A percentile compares a stretch with the other conserved stretches of the same genome.
phyloP scores from a whole-genome alignment of 2,888 invertebrate genomes.

The Hypomecis atomaria region DNA sequence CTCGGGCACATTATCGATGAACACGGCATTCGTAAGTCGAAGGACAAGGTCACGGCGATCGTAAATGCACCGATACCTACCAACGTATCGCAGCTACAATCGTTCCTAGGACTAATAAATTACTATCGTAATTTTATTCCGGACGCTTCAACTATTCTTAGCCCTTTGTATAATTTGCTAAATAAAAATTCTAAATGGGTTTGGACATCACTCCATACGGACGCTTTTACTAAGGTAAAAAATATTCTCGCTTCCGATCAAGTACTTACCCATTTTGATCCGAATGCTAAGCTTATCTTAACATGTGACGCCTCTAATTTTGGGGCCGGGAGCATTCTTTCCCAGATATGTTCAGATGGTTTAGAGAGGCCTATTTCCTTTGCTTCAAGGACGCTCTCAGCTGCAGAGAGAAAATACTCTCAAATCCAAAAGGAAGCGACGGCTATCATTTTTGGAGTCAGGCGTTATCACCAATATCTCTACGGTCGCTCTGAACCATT shows the following conservation, averaged over 20 bases:
- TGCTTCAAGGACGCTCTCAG: constrained; percentile 17
- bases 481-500: constrained; percentile 48
- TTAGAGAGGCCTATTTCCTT: constrained; percentile 22
- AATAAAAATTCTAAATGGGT: constrained; percentile 32
- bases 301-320: constrained; percentile 44
- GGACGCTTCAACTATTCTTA: background rate
- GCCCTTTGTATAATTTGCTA: constrained; percentile 19
- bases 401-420: constrained; percentile 42
- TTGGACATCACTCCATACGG: constrained; percentile 28
- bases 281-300: constrained; percentile 37
- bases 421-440: constrained; percentile 49
- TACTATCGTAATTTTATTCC: constrained; percentile 5
- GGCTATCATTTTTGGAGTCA: constrained; percentile 44
- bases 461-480: constrained; percentile 44
- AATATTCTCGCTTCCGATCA: constrained; percentile 34
- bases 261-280: constrained; percentile 41
- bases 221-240: constrained; percentile 15
- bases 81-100: constrained; percentile 20
- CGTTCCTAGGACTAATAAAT: background rate
- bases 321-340: constrained; percentile 29
- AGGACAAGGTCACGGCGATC: constrained; percentile 10
- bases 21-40: constrained; percentile 27
- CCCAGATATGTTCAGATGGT: constrained; percentile 26
- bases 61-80: constrained; percentile 28
- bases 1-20: constrained; percentile 33